A percentile compares a stretch with the other conserved stretches of the same genome.
These are phyloP conservation scores for Hyposmocoma kahamanoa DNA, from an alignment of 1,140 invertebrate genomes.

Conservation along the genomic window DNA sequence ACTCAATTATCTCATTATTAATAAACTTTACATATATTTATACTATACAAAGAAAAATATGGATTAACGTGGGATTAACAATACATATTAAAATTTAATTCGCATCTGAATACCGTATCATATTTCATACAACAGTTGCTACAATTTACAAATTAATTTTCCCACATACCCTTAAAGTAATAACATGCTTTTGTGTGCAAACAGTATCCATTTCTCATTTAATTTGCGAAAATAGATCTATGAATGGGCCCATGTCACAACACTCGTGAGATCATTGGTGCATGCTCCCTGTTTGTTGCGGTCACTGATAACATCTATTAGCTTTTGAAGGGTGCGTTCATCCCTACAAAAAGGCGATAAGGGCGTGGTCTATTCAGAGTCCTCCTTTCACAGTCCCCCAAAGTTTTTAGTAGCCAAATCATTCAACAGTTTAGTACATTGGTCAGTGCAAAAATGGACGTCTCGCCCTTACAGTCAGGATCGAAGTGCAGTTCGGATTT, in stretches of 20 bases:
- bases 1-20: too few relatives aligned
- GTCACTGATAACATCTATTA: slow-evolving; percentile 44
- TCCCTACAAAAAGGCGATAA: neutral
- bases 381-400: slow-evolving; percentile 26
- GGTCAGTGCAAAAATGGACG: slow-evolving; percentile 34
- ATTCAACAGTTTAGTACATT: slow-evolving; percentile 13
- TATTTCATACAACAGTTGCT: slow-evolving; percentile 32
- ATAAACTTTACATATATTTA: too few relatives aligned
- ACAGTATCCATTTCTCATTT: slow-evolving; percentile 61
- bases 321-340: slow-evolving; percentile 19
- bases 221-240: slow-evolving; percentile 32
- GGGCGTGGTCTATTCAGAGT: slow-evolving; percentile 26
- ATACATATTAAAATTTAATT: slow-evolving; percentile 23
- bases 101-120: slow-evolving; percentile 22
- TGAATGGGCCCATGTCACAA: slow-evolving; percentile 65
- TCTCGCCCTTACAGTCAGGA: slow-evolving; percentile 36
- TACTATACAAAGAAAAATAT: too few relatives aligned
- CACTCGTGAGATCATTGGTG: slow-evolving; percentile 45
- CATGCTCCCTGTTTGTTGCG: slow-evolving; percentile 42
- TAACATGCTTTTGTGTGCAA: slow-evolving; percentile 63
- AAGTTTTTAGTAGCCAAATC: slow-evolving; percentile 24
- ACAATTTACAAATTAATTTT: slow-evolving; percentile 67
- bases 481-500: slow-evolving; percentile 64
- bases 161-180: slow-evolving; percentile 69
- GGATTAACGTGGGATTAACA: too few relatives aligned